A percentile compares a stretch with the other conserved stretches of the same genome.
Conservation (phyloP, 2,888 invertebrate genomes). For the Vannuccia rotundouncinata region DNA sequence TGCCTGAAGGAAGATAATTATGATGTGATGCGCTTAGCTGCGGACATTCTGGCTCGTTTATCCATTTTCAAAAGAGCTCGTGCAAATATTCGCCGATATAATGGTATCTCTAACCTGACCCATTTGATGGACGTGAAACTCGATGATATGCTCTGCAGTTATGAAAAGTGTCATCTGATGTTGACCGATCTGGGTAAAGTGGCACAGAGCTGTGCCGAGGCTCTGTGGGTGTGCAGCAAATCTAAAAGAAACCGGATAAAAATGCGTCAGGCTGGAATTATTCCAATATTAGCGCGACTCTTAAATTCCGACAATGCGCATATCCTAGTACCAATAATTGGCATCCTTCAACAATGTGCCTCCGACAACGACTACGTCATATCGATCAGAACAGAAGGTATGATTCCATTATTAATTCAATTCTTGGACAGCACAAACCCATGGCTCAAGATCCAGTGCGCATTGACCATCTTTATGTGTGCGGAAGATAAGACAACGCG, state of each 20-base stretch:
- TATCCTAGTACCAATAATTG: slow-evolving; percentile 32
- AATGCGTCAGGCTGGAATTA: slow-evolving; percentile 30
- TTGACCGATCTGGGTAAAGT: not conserved
- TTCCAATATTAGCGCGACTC: slow-evolving; percentile 24
- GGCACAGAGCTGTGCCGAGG: slow-evolving; percentile 17
- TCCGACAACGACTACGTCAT: slow-evolving; percentile 19
- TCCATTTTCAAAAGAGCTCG: slow-evolving; percentile 27
- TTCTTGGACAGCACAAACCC: slow-evolving; percentile 7
- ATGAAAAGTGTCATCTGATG: not conserved
- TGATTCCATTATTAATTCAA: slow-evolving; percentile 30
- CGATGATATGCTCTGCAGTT: not conserved
- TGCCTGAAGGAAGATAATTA: slow-evolving; percentile 13
- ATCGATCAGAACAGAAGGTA: slow-evolving; percentile 31
- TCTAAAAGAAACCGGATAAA: slow-evolving; percentile 28
- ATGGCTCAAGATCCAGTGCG: slow-evolving; percentile 26
- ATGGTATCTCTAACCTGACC: slow-evolving; percentile 27
- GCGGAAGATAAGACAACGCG: slow-evolving; percentile 63
- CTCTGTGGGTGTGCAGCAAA: slow-evolving; percentile 26
- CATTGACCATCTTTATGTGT: slow-evolving; percentile 47
- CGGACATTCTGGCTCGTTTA: slow-evolving; percentile 25
- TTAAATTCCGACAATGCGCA: slow-evolving; percentile 9
- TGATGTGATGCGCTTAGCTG: slow-evolving; percentile 27
- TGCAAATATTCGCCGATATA: slow-evolving; percentile 29
- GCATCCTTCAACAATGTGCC: slow-evolving; percentile 31
- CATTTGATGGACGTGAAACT: slow-evolving; percentile 15